These are phyloP conservation scores for Mirounga angustirostris DNA, from an alignment of 2,113 vertebrate genomes.

Conservation along the genomic window DNA sequence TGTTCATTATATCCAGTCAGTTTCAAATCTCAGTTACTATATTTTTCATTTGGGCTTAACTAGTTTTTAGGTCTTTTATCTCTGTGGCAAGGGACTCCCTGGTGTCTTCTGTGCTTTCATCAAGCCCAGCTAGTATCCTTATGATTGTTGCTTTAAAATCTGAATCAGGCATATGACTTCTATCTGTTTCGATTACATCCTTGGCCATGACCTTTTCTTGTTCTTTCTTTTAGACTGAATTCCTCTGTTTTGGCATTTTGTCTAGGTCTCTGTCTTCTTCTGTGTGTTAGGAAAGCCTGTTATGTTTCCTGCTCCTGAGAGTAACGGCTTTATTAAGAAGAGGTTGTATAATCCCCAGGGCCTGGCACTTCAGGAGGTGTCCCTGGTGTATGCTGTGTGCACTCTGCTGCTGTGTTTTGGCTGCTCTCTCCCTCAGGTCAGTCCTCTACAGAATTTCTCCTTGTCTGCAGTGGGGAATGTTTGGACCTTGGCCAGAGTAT, in stretches of 20 bases:
- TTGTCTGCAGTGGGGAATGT: not conserved
- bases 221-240: not conserved
- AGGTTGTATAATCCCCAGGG: not conserved
- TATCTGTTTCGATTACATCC: not conserved
- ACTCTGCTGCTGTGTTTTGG: too few relatives aligned
- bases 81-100: not conserved
- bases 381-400: too few relatives aligned
- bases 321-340: not conserved
- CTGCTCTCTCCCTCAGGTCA: too few relatives aligned
- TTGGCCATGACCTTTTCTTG: not conserved
- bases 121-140: not conserved
- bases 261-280: not conserved
- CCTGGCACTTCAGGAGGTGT: not conserved
- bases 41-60: not conserved
- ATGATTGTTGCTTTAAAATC: not conserved
- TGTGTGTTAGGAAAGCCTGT: not conserved
- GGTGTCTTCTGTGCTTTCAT: not conserved
- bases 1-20: not conserved
- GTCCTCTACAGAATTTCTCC: too few relatives aligned
- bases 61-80: not conserved
- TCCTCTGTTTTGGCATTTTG: not conserved
- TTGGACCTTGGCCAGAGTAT: not conserved
- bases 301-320: not conserved
- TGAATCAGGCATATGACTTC: not conserved
- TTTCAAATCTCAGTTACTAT: not conserved